phyloP scores from a whole-genome alignment of 2,113 vertebrate genomes.

The Actinemys pallida region DNA sequence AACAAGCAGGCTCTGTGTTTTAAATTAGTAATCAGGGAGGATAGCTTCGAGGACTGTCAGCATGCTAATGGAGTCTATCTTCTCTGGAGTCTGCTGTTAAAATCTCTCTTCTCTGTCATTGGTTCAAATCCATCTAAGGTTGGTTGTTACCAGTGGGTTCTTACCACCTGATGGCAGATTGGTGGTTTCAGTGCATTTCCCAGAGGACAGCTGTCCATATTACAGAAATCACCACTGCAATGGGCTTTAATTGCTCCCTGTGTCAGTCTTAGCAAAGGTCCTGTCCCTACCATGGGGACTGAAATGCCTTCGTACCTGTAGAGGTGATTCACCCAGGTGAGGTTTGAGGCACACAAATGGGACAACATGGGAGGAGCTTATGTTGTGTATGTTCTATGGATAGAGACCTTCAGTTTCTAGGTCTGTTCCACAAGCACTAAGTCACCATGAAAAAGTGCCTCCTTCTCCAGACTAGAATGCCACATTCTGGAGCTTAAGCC shows the following conservation, averaged over 20 bases:
- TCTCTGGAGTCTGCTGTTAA: neutral
- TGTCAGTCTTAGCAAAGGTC: neutral
- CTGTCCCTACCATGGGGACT: neutral
- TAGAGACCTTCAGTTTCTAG: neutral
- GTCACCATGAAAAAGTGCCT: neutral
- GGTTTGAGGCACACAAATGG: neutral
- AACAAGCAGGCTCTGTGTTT: neutral
- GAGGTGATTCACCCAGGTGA: neutral
- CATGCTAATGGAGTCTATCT: neutral
- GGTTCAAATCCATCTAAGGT: neutral
- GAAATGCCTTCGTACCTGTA: neutral
- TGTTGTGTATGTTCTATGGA: neutral
- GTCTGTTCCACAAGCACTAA: neutral
- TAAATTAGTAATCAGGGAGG: neutral
- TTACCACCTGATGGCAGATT: neutral
- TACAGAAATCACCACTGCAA: neutral
- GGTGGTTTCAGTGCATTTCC: neutral
- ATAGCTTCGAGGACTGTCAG: neutral
- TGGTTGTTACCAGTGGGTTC: neutral
- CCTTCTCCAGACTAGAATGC: neutral
- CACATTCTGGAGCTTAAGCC: conserved; percentile 23
- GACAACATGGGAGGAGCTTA: neutral
- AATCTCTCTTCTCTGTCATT: neutral
- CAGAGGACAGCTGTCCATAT: neutral
- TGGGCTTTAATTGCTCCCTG: neutral